Conservation (phyloP, 2,888 invertebrate species). For the Monoplex corrugatus region DNA sequence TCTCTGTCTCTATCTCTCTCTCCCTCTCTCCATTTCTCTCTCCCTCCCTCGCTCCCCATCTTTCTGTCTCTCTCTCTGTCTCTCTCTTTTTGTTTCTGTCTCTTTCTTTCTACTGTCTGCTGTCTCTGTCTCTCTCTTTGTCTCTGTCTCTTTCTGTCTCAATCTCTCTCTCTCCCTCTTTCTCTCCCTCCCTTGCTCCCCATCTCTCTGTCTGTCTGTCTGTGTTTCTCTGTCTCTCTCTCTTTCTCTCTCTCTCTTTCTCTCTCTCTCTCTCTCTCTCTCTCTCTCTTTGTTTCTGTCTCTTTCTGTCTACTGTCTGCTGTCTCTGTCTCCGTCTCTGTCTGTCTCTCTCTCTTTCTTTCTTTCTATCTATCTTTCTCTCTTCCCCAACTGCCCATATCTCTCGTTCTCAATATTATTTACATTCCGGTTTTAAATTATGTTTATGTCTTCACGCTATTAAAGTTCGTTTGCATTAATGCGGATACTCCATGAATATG, state of each 20-base stretch:
- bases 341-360: background rate
- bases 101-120: background rate
- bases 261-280: slow-evolving; percentile 27
- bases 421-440: too few relatives aligned
- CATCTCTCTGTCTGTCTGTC: background rate
- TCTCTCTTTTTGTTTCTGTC: slow-evolving; percentile 15
- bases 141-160: too few relatives aligned
- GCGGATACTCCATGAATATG: too few relatives aligned
- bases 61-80: background rate
- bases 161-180: background rate
- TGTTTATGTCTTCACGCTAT: too few relatives aligned
- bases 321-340: slow-evolving; percentile 4
- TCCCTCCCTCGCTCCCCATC: background rate
- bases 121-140: slow-evolving; percentile 14
- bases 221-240: too few relatives aligned
- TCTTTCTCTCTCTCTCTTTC: too few relatives aligned
- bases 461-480: too few relatives aligned
- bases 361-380: background rate
- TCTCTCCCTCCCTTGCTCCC: background rate
- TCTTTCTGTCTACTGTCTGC: background rate
- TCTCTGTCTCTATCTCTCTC: background rate
- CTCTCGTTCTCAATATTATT: too few relatives aligned
- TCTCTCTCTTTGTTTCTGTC: background rate
- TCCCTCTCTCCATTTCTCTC: background rate
- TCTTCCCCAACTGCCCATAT: background rate